Evolutionary conservation across 2,113 vertebrate genomes (phyloP), one percentile per base, ranked within the genome.

Genomic region (Carollia perspicillata): DNA sequence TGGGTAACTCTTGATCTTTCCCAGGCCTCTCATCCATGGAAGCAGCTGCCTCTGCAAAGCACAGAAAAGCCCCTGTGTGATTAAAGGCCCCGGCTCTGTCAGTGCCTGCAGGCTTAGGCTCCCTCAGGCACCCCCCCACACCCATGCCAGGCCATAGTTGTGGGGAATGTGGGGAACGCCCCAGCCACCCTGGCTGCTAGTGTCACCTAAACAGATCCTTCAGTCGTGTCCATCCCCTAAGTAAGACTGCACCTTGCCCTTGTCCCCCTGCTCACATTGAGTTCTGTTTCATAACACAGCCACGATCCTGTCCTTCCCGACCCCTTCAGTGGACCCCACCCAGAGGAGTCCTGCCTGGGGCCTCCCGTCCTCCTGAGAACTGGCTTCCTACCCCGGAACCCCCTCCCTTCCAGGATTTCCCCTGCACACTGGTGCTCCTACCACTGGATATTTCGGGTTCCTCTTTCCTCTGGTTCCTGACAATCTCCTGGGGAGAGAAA

Each of bases 1-100:
- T 63, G n/a, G 18, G n/a, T 11, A 77, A 60, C 87, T 37, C 84
- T 90, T 93, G 44, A 92, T 95, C 94, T 90, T 95, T 60, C 60
- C 66, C 71, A 68, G 63, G 35, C 80, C 71, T 80, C 77, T 85
- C 65, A 66, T 18, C 80, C 44, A 8, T 2, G 1, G 40, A 33
- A 90, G 47, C 49, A 60, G 58, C 83, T 71, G 40, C 79, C 63
- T 58, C 51, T 71, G 30, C 26, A 89, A 85, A 88, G 16, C 47
- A 69, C 53, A 6, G 13, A 58, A 68, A 89, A 78, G 30, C 18
- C n/a, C 63, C 49, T 26, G 3, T 71, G 65, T 53, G n/a, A 79
- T 72, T 23, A 72, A 72, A 84, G 68, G 11, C n/a, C 66, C 77
- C 35, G 3, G 47, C 26, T 51, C 89, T 78, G 33, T 72, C 68